Percentiles rank a stretch among this genome's conserved stretches.
Conservation (phyloP, 1,140 invertebrate genomes). For the Trichonephila clavata region DNA sequence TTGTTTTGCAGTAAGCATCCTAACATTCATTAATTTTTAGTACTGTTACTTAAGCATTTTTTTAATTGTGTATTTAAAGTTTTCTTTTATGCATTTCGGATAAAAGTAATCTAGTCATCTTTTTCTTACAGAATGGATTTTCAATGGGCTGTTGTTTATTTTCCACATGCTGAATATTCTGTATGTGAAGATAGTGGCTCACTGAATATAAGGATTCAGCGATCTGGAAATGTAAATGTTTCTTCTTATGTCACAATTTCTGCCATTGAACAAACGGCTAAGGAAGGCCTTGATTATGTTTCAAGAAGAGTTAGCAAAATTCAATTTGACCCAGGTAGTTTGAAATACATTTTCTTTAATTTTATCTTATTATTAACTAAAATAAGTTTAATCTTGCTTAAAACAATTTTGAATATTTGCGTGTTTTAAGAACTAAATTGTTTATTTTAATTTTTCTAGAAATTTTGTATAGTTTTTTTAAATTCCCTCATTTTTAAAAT, state of each 20-base stretch:
- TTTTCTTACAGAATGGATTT: conserved; percentile 66
- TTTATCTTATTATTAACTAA: neutral
- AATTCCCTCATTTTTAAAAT: too few relatives aligned
- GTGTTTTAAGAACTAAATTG: too few relatives aligned
- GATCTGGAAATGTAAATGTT: conserved; percentile 60
- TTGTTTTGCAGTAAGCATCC: too few relatives aligned
- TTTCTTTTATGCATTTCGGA: too few relatives aligned
- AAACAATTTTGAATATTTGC: too few relatives aligned
- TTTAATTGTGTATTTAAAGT: too few relatives aligned
- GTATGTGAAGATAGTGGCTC: conserved; percentile 72
- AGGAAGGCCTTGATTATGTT: conserved; percentile 68
- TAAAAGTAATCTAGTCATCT: too few relatives aligned
- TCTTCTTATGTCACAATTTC: conserved; percentile 67
- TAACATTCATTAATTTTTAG: too few relatives aligned
- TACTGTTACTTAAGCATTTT: too few relatives aligned
- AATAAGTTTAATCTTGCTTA: neutral
- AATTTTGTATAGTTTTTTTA: too few relatives aligned
- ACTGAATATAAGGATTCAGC: conserved; percentile 58
- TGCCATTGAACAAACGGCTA: conserved; percentile 68
- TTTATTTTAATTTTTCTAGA: too few relatives aligned
- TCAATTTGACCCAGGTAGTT: conserved; percentile 73
- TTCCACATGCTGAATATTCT: conserved; percentile 71
- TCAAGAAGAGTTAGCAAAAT: conserved; percentile 61
- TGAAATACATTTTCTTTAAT: neutral
- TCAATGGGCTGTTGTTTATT: conserved; percentile 72